Evolutionary conservation across 2,797 vertebrate species (phyloP).

Genomic region (Myiotriccus ornatus): DNA sequence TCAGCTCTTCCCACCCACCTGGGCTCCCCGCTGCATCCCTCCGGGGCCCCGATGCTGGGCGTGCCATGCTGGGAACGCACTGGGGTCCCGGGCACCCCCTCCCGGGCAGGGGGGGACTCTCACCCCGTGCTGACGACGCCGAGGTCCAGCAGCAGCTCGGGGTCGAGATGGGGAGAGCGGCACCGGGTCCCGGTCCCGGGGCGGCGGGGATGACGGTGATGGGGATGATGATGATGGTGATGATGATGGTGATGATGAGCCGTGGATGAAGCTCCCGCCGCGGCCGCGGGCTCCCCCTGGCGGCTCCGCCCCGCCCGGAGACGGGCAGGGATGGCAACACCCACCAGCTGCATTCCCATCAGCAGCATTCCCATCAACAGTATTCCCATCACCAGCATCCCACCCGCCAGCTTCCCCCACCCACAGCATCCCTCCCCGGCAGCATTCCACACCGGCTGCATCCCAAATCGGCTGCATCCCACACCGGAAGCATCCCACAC

Average conservation of each 20-base stretch:
- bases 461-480: neutral
- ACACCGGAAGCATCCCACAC: neutral
- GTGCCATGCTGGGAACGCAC: accelerated
- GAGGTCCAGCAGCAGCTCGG: neutral
- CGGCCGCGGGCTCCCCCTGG: neutral
- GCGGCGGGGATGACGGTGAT: neutral
- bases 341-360: neutral
- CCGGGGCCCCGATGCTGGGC: accelerated
- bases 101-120: too few species aligned
- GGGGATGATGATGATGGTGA: neutral
- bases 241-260: neutral
- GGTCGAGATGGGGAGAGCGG: neutral
- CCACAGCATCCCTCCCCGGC: neutral
- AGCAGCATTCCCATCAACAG: neutral
- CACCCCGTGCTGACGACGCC: neutral
- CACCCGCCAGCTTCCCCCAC: neutral
- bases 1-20: neutral
- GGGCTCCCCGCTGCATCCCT: neutral
- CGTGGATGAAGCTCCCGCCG: neutral
- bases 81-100: accelerated
- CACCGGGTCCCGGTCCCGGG: neutral
- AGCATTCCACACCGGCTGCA: too few species aligned
- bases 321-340: neutral
- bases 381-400: neutral
- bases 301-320: neutral